Percentiles rank a stretch among this genome's conserved stretches.
These are phyloP conservation scores for Chromobotia macracanthus DNA, from an alignment of 2,797 vertebrate species.

Conservation along the genomic window DNA sequence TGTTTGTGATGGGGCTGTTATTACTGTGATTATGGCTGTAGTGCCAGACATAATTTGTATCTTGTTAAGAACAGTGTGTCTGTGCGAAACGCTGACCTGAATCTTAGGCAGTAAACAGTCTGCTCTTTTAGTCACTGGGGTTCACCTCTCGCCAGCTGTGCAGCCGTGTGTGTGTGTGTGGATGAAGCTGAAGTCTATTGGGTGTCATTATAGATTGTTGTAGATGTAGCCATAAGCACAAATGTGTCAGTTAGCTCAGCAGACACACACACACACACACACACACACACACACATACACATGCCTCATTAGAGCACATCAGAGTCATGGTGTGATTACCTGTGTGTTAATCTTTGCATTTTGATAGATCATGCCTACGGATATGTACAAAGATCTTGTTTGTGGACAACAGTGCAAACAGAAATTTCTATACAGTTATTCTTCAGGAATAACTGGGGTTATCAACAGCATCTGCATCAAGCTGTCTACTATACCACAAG, in stretches of 20 bases:
- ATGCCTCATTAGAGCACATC: conserved; percentile 25
- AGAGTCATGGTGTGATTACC: conserved; percentile 1
- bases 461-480: too few species aligned
- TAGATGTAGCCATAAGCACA: conserved; percentile 36
- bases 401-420: too few species aligned
- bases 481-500: too few species aligned
- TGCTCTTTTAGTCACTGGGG: conserved; percentile 9
- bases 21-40: conserved; percentile 26
- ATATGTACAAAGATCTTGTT: not conserved
- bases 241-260: conserved; percentile 32
- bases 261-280: conserved; percentile 11
- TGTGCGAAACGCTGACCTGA: conserved; percentile 16
- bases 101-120: conserved; percentile 37
- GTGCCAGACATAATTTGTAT: conserved; percentile 28
- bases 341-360: conserved; percentile 4
- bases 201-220: conserved; percentile 27
- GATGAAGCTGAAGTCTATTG: conserved; percentile 8
- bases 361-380: not conserved
- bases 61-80: conserved; percentile 30
- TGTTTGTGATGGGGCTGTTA: conserved; percentile 3
- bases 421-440: too few species aligned
- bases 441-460: too few species aligned
- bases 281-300: conserved; percentile 24
- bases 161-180: conserved; percentile 12
- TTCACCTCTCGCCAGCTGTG: conserved; percentile 37